Evolutionary conservation across 2,113 vertebrate genomes (phyloP), one percentile per base, ranked within the genome.

Genomic region (Oreochromis tanganicae): DNA sequence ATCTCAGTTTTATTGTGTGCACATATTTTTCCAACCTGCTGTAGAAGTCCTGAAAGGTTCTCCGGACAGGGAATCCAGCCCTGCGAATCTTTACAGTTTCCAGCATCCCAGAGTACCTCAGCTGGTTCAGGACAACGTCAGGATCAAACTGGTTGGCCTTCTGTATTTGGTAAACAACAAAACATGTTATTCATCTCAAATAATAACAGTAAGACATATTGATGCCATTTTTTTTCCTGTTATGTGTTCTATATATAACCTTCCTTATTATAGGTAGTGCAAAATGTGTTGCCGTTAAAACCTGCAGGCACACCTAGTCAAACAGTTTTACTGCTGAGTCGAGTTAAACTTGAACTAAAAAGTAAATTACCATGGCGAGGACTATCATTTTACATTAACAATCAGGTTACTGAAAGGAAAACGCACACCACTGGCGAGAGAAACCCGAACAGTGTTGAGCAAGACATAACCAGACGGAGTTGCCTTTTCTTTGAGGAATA

Each of bases 61-160:
- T 95, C 4, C 98, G 97, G 7, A 98, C 96, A 4, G 98, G 97
- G 87, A 98, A 98, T 19, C 98, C 98, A 48, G 98, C 97, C 83
- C 97, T 96, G 4, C 98, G 97, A 91, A 98, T 97, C 92, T 98
- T 98, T 87, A 98, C 98, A 0, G 98, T 98, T 93, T 98, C 97
- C 93, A 98, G 90, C 97, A 98, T 98, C 81, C 98, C 98, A 1
- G 98, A 98, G 86, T 98, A 98, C 16, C 96, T 95, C 63, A 98
- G 89, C 94, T 98, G 98, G 89, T 98, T 98, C 50, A 98, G 96
- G 85, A 98, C 98, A 63, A 98, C 96, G 5, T 96, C 97, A 5
- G 97, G 95, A 88, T 96, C 96, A 91, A 98, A 98, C 88, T 93
- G 96, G 91, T 97, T 96, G 0, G 98, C 95, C 0, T 97, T 97